phyloP scores from a whole-genome alignment of 2,888 invertebrate species.

The Entomobrya proxima region DNA sequence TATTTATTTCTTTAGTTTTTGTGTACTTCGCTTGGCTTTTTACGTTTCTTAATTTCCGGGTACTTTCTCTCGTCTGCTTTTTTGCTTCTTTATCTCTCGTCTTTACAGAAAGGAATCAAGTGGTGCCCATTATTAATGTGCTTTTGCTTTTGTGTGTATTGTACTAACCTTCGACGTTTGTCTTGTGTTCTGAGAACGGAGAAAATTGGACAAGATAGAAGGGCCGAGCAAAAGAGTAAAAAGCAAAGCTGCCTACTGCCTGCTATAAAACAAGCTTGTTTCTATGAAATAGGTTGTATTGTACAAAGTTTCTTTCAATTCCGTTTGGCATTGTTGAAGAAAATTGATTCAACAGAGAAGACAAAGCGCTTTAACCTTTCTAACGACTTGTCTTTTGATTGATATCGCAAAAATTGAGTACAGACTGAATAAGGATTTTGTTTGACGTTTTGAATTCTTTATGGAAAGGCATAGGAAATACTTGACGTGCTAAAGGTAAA shows the following conservation, averaged over 20 bases:
- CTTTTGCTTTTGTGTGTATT: constrained; percentile 2
- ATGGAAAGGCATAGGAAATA: too few relatives aligned
- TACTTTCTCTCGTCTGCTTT: background rate
- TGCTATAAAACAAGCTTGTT: too few relatives aligned
- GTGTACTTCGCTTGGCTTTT: background rate
- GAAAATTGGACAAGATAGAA: background rate
- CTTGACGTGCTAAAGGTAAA: too few relatives aligned
- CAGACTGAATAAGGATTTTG: too few relatives aligned
- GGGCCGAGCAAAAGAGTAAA: background rate
- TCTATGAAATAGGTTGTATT: too few relatives aligned
- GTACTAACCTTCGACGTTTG: background rate
- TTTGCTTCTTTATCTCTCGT: background rate
- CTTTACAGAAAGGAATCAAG: background rate
- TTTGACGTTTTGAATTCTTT: too few relatives aligned
- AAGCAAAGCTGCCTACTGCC: too few relatives aligned
- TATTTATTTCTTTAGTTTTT: background rate
- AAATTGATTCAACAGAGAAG: constrained; percentile 6
- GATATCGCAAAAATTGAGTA: too few relatives aligned
- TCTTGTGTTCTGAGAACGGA: too few relatives aligned
- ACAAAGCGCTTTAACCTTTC: background rate
- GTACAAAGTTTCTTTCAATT: constrained; percentile 7
- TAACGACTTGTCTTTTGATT: background rate
- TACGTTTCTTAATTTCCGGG: constrained; percentile 30
- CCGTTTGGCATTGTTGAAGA: background rate
- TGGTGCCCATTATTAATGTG: constrained; percentile 5